Percentiles rank a stretch among this genome's conserved stretches.
Evolutionary conservation across 2,113 vertebrate genomes (phyloP).

Genomic region (Phaethon lepturus): DNA sequence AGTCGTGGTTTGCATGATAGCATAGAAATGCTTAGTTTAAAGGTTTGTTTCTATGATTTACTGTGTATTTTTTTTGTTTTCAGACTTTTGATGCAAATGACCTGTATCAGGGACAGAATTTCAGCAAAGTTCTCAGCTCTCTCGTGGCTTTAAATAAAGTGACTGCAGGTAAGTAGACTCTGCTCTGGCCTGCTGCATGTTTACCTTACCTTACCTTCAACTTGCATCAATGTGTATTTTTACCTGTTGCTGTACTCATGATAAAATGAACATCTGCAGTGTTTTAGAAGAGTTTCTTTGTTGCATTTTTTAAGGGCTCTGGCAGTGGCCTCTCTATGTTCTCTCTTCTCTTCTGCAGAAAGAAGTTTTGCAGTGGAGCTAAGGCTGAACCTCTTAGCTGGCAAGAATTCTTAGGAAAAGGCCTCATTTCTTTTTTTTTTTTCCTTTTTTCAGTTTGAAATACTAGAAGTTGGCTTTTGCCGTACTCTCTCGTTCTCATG

Average conservation of each 20-base stretch:
- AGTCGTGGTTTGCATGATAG: not conserved
- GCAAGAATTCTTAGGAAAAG: not conserved
- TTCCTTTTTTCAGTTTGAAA: not conserved
- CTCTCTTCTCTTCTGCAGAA: not conserved
- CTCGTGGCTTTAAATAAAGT: slow-evolving; percentile 96
- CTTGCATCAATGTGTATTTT: not conserved
- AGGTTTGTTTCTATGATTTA: not conserved
- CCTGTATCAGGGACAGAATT: slow-evolving; percentile 95
- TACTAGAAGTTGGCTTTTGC: not conserved
- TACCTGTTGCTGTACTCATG: not conserved
- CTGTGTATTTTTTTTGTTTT: slow-evolving; percentile 11
- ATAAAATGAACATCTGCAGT: not conserved
- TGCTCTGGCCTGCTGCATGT: not conserved
- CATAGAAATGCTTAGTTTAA: not conserved
- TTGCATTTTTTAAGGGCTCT: not conserved
- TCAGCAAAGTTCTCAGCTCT: slow-evolving; percentile 93
- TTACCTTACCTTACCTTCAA: not conserved
- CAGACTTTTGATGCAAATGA: slow-evolving; percentile 98
- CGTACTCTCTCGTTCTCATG: not conserved
- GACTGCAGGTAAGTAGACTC: slow-evolving; percentile 88
- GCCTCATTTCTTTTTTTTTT: not conserved
- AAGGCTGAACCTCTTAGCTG: not conserved
- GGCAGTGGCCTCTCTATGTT: not conserved
- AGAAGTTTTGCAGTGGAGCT: not conserved
- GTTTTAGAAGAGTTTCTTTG: not conserved